These are phyloP conservation scores for Forficula auricularia DNA, from an alignment of 1,140 invertebrate genomes.

Conservation along the genomic window DNA sequence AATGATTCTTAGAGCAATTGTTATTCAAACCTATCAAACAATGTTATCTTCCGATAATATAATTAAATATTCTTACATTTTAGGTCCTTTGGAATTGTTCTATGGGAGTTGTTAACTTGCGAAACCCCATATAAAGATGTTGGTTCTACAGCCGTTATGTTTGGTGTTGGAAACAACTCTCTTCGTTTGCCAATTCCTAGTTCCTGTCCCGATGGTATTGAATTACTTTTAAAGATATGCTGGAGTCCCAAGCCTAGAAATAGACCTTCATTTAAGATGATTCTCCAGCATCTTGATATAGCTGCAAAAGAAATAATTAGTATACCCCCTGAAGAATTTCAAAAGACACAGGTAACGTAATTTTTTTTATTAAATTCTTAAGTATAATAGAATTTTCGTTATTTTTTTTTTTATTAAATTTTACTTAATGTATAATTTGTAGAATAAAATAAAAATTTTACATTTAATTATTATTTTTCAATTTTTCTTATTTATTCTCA, in stretches of 20 bases:
- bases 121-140: conserved; percentile 93
- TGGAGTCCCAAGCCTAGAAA: conserved; percentile 82
- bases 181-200: conserved; percentile 75
- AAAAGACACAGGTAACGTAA: conserved; percentile 33
- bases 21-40: background rate
- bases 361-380: background rate
- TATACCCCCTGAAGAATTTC: conserved; percentile 44
- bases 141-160: conserved; percentile 92
- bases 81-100: conserved; percentile 85
- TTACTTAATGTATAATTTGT: background rate
- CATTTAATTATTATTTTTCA: background rate
- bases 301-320: conserved; percentile 59
- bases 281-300: conserved; percentile 75
- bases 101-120: conserved; percentile 92
- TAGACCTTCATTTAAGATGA: conserved; percentile 85
- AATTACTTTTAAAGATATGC: conserved; percentile 77
- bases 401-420: background rate
- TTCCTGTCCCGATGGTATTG: conserved; percentile 71
- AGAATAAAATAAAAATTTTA: conserved; percentile 2
- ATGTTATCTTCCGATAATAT: no score
- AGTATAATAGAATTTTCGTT: background rate
- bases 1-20: background rate
- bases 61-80: conserved; percentile 9
- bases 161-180: conserved; percentile 88
- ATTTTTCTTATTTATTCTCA: no score